Base-by-base conservation (phyloP, 2,113 vertebrate genomes). In the Alligator sinensis region DNA sequence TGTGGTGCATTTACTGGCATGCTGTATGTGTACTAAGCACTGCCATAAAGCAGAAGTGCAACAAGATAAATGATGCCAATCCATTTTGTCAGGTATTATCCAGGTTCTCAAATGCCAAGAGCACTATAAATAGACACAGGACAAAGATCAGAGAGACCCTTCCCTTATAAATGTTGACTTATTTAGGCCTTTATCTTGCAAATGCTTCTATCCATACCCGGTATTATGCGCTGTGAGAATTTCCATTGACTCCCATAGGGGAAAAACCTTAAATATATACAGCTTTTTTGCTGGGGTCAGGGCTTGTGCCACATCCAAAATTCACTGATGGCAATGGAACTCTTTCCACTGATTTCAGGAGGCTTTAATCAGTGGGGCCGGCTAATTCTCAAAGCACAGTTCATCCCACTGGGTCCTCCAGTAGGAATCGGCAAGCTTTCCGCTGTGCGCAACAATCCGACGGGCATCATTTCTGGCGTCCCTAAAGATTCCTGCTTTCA, bases 101-200 rank as follows among this genome's bases (percentile, higher is more conserved):
- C 1, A 6, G 5, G 4, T 11, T 2, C 11, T 59, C 77, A 27
- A 79, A 1, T n/a, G 6, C 81, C 1, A 1, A 3, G 5, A 22
- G 64, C 22, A 22, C 11, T 47, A 22, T 34, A 34, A 47, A 47
- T 47, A 47, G 47, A 1, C 62, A 30, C 21, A 61, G 21, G 1
- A 34, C 1, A 10, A n/a, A 14, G 68, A 3, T 4, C 3, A 16
- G 78, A 63, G 78, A 30, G 24, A 2, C 2, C 4, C 30, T 4
- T 59, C 27, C 75, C 10, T 17, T 1, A 10, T 12, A 0, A 0
- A 0, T 54, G 82, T 77, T 22, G 3, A 4, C 1, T 28, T 59
- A 15, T 2, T 22, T 6, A 3, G 80, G 76, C 25, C 66, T 64
- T 18, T 55, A 18, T 7, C 84, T 25, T 21, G 7, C 24, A 3